These are phyloP conservation scores for Caenorhabditis virilis DNA, from an alignment of 2,888 invertebrate genomes.

Conservation along the genomic window DNA sequence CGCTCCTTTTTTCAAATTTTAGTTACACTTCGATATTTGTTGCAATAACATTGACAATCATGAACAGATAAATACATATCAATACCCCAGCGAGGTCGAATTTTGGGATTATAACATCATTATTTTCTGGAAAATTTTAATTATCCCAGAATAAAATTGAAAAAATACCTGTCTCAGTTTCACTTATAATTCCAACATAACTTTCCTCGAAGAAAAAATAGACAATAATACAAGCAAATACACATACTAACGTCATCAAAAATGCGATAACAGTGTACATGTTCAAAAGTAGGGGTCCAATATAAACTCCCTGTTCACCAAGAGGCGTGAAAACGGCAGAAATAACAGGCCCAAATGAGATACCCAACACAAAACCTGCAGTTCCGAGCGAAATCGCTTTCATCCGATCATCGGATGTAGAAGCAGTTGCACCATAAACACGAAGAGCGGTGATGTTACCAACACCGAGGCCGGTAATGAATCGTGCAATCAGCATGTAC, in stretches of 20 bases:
- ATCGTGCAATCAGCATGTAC: conserved; percentile 42
- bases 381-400: conserved; percentile 49
- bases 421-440: conserved; percentile 47
- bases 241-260: conserved; percentile 38
- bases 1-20: neutral
- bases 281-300: conserved; percentile 30
- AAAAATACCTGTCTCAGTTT: conserved; percentile 25
- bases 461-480: conserved; percentile 45
- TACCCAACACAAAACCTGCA: conserved; percentile 34
- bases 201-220: conserved; percentile 45
- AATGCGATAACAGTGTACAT: conserved; percentile 46
- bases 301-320: conserved; percentile 27
- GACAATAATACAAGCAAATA: conserved; percentile 28
- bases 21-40: conserved; percentile 52
- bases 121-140: conserved; percentile 11
- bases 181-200: conserved; percentile 46
- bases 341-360: conserved; percentile 29
- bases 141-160: too few relatives aligned
- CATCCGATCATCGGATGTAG: conserved; percentile 42
- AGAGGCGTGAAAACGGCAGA: conserved; percentile 38
- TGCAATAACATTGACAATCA: conserved; percentile 43
- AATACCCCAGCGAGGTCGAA: conserved; percentile 42
- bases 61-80: conserved; percentile 49
- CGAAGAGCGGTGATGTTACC: conserved; percentile 43
- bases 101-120: conserved; percentile 36